These are phyloP conservation scores for Siderastrea siderea DNA, from an alignment of 92 coral and sea anemone genomes.

Conservation along the genomic window DNA sequence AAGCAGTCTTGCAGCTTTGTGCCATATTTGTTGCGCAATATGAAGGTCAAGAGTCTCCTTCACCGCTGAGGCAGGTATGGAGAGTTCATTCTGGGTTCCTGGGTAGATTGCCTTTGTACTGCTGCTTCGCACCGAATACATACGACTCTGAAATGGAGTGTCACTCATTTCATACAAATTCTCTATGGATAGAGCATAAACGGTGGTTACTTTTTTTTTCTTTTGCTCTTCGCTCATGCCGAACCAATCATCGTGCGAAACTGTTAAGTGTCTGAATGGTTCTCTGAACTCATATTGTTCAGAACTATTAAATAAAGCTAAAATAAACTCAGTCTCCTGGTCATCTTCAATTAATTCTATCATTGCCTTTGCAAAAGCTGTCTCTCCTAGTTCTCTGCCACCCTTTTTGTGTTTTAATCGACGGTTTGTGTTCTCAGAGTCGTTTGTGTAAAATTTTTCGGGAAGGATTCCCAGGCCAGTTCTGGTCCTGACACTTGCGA, in stretches of 20 bases:
- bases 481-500: conserved; percentile 39
- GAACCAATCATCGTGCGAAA: conserved; percentile 19
- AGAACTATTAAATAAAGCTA: conserved; percentile 29
- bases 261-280: conserved; percentile 16
- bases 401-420: conserved; percentile 52
- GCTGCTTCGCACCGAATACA: not conserved
- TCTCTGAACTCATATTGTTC: conserved; percentile 30
- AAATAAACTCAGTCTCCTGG: conserved; percentile 34
- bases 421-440: conserved; percentile 56
- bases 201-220: not conserved
- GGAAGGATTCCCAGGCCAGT: conserved; percentile 66
- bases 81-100: not conserved
- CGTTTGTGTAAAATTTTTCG: conserved; percentile 51
- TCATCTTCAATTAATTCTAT: conserved; percentile 51
- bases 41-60: conserved; percentile 13
- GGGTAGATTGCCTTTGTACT: not conserved
- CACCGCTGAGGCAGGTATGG: conserved; percentile 17
- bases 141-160: not conserved
- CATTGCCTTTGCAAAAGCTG: conserved; percentile 35
- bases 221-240: conserved; percentile 25
- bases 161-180: conserved; percentile 25
- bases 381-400: conserved; percentile 47
- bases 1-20: conserved; percentile 36
- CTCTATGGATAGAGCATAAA: conserved; percentile 23
- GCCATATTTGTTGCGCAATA: conserved; percentile 26